phyloP scores from a whole-genome alignment of 2,797 vertebrate species.

The Chelonia mydas region DNA sequence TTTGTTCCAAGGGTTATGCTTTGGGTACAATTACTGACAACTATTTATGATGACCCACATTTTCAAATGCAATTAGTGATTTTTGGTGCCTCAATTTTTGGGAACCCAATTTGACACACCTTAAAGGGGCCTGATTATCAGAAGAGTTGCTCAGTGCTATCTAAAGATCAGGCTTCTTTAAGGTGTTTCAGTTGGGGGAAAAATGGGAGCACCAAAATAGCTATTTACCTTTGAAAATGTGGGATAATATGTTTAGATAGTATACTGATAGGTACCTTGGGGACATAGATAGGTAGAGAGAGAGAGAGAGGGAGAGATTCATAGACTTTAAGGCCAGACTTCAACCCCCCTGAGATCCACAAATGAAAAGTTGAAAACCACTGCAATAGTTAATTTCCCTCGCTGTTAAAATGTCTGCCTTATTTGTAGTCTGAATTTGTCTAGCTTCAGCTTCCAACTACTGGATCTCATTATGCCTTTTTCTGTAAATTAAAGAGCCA shows the following conservation, averaged over 20 bases:
- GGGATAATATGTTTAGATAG: not conserved
- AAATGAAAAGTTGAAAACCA: no score
- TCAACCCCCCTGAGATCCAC: no score
- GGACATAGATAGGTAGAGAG: not conserved
- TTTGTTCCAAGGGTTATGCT: not conserved
- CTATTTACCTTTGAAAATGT: not conserved
- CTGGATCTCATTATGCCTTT: fast-evolving
- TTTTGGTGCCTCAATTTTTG: not conserved
- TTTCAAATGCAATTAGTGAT: not conserved
- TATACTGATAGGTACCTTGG: not conserved
- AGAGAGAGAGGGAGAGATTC: not conserved
- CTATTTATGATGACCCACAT: not conserved
- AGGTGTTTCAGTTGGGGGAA: not conserved
- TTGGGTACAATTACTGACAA: not conserved
- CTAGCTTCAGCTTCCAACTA: fast-evolving
- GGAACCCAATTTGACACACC: not conserved
- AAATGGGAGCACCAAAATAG: not conserved
- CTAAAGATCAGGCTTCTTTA: not conserved
- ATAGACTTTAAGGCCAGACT: not conserved
- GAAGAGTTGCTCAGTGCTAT: not conserved
- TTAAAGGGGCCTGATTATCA: not conserved
- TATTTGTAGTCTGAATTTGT: not conserved
- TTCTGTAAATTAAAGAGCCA: not conserved
- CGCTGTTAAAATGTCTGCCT: not conserved
- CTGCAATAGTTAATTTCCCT: not conserved